Evolutionary conservation across 2,797 vertebrate species (phyloP), one percentile per base, ranked within the genome.

Genomic region (Rhinella marina): DNA sequence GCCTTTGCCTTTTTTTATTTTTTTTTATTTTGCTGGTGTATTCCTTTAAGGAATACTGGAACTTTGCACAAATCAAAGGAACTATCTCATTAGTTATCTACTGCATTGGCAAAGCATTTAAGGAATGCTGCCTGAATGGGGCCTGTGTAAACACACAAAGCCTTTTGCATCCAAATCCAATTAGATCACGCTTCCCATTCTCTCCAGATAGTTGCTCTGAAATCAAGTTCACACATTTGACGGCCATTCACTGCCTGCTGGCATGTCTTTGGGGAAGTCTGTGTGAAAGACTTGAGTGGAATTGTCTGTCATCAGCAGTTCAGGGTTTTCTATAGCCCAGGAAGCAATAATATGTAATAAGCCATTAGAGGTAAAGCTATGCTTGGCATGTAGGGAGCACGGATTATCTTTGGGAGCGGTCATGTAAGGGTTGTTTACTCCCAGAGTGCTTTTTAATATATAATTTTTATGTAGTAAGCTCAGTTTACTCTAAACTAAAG

Each of bases 71-170:
- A 64, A 61, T 56, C 48, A 68, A 4, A 56, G 54, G 70, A 29
- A 41, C 59, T 16, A 27, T 82, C 86, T 77, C 80, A 75, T 82
- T 75, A 83, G 86, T 77, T 83, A 41, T 77, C 70, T 66, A 52
- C 70, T 66, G 25, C 70, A 29, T 27, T 77, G 27, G 14, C 81
- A 56, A 83, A 77, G n/a, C 64, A 87, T 87, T 29, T 48, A 13
- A 87, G 48, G 86, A 87, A 87, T 87, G 86, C 29, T 0, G 80
- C 72, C 10, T 87, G 86, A 87, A 87, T 83, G 68, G 76, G 70
- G 72, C 59, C 80, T 83, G 72, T 87, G 80, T 87, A 87, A 87
- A 77, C 80, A 83, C 57, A 82, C 80, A 82, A 76, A 76, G 86
- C 80, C 57, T 76, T 61, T 41, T 27, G 25, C 80, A 83, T 66